Evolutionary conservation across 2,888 invertebrate species (phyloP), one percentile per base, ranked within the genome.

Genomic region (Himalopsyche japonica): DNA sequence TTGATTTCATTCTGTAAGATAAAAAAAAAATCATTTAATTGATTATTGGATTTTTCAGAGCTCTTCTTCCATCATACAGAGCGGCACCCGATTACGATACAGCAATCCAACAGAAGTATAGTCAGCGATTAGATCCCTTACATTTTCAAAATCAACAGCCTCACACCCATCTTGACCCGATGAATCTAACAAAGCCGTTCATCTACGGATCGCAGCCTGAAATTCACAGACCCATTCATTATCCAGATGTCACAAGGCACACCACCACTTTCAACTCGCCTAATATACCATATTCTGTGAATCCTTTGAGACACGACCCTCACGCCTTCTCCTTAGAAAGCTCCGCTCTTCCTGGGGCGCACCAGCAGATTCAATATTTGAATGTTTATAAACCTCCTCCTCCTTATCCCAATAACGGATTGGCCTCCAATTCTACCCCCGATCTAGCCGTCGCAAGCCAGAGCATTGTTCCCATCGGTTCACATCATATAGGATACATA

Each of bases 21-120:
- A 27, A 6, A 64, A 24, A 15, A n/a, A 47, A 32, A n/a, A 7
- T 89, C 89, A 8, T 89, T 90, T 3, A 93, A 93, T 84, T 89
- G 43, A 15, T 43, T 43, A 43, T 43, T 43, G 15, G 4, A 43
- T 15, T 92, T 88, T 91, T 92, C 88, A 95, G 96, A 88, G 95
- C 96, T 20, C 92, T 97, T 87, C 90, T 97, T n/a, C 97, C 97
- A 0, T 95, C 95, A 0, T 97, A 97, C 90, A 94, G 98, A 3
- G 97, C 97, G 0, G 97, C 98, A 1, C 98, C 99, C 0, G 98
- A 98, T 91, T 99, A 99, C 90, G 98, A 98, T 89, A 97, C 97
- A 0, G 98, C 98, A 18, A 93, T 98, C 86, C 96, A 97, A 89
- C 95, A 97, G 88, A 97, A 97, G 89, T 96, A 96, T 90, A 93